These are phyloP conservation scores for Pristiophorus japonicus DNA, from an alignment of 2,113 vertebrate genomes.

Conservation along the genomic window DNA sequence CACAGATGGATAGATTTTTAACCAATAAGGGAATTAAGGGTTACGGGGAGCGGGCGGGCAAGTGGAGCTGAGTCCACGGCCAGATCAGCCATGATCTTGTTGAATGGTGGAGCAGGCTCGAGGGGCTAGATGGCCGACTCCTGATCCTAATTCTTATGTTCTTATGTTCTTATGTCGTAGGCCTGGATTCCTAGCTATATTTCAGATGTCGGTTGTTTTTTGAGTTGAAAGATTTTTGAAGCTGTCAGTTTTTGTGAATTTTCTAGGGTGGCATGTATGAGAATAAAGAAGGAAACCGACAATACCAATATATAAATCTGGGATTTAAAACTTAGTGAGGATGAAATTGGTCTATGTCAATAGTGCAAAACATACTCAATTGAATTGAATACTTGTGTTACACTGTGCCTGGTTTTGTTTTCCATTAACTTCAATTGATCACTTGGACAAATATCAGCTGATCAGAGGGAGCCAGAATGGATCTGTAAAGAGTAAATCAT, in stretches of 20 bases:
- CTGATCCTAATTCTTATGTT: no score
- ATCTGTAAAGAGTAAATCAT: no score
- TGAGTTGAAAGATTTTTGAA: neutral
- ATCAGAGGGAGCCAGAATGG: no score
- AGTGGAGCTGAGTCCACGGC: no score
- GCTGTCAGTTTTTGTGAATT: neutral
- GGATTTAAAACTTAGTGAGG: neutral
- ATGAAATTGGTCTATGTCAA: neutral
- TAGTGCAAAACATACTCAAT: neutral
- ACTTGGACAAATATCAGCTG: neutral
- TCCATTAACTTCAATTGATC: neutral
- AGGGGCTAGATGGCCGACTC: no score
- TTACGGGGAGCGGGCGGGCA: no score
- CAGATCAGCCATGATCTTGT: no score
- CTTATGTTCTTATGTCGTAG: no score
- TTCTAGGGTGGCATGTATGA: neutral
- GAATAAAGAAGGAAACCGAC: neutral
- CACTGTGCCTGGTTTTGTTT: neutral
- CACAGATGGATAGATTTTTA: no score
- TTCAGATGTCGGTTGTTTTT: neutral
- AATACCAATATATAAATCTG: neutral
- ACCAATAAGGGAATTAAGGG: no score
- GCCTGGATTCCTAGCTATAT: neutral
- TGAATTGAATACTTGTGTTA: neutral
- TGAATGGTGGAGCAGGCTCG: no score